phyloP scores from a whole-genome alignment of 2,113 vertebrate genomes.

The Mormyrus iriodes region DNA sequence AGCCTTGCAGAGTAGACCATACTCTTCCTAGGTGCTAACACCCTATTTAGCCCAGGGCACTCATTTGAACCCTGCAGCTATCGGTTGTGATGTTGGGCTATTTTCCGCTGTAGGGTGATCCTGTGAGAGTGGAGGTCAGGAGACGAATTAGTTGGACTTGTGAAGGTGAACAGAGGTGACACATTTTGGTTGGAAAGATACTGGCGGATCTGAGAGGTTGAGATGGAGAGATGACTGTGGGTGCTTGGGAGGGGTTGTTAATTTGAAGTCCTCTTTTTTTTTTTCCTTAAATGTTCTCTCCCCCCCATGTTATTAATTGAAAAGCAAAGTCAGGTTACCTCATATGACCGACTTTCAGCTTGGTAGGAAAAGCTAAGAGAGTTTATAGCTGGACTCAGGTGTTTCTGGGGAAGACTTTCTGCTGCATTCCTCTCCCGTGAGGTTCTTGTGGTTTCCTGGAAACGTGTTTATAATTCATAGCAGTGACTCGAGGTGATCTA shows the following conservation, averaged over 20 bases:
- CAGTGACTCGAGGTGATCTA: neutral
- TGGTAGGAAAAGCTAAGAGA: neutral
- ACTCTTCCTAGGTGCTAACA: neutral
- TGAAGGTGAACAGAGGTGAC: neutral
- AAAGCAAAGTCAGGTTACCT: neutral
- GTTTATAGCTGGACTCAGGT: neutral
- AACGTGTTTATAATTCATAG: neutral
- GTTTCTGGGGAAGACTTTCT: neutral
- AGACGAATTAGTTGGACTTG: neutral
- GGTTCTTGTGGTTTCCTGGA: neutral
- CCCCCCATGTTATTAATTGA: neutral
- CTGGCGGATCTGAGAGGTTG: neutral
- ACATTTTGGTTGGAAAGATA: neutral
- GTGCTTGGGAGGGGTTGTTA: neutral
- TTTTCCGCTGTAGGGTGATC: neutral
- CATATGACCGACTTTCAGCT: neutral
- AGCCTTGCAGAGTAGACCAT: neutral
- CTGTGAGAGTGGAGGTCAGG: neutral
- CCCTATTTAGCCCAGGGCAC: neutral
- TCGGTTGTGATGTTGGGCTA: neutral
- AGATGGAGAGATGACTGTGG: neutral
- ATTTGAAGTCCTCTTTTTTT: neutral
- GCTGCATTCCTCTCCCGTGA: neutral
- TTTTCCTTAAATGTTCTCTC: neutral
- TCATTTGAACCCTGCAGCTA: neutral